Evolutionary conservation across 2,113 vertebrate species (phyloP).

Genomic region (Sprattus sprattus): DNA sequence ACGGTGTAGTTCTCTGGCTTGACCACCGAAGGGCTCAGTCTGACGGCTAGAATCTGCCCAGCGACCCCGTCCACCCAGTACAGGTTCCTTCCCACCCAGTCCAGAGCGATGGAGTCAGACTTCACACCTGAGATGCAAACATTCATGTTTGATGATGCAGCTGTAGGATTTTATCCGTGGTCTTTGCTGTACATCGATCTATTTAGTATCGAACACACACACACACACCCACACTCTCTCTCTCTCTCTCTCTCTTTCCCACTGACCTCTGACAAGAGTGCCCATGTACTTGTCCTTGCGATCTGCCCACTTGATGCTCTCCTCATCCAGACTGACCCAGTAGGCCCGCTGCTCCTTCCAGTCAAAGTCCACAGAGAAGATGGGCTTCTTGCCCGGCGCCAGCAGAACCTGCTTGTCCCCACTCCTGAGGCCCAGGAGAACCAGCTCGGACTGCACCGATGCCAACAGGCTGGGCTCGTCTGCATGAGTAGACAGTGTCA

Average conservation of each 20-base stretch:
- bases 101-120: slow-evolving; percentile 82
- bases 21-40: slow-evolving; percentile 62
- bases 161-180: too few relatives aligned
- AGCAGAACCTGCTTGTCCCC: slow-evolving; percentile 70
- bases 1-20: slow-evolving; percentile 72
- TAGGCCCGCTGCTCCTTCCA: slow-evolving; percentile 76
- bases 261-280: slow-evolving; percentile 82
- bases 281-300: slow-evolving; percentile 65
- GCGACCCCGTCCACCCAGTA: slow-evolving; percentile 87
- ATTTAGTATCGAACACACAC: too few relatives aligned
- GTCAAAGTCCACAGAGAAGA: slow-evolving; percentile 86
- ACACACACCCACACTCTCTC: too few relatives aligned
- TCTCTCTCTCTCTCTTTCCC: background rate
- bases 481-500: slow-evolving; percentile 46
- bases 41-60: slow-evolving; percentile 80
- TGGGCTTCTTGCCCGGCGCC: slow-evolving; percentile 61
- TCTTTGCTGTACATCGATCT: too few relatives aligned
- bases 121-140: slow-evolving; percentile 76
- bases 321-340: slow-evolving; percentile 83
- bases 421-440: slow-evolving; percentile 77
- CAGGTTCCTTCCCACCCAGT: slow-evolving; percentile 89
- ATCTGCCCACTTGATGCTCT: slow-evolving; percentile 84
- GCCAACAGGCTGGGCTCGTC: slow-evolving; percentile 80
- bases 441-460: slow-evolving; percentile 78
- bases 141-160: background rate